Percentiles rank a stretch among this genome's conserved stretches.
Conservation (phyloP, 2,888 invertebrate genomes). For the Tromatobia lineatoria region DNA sequence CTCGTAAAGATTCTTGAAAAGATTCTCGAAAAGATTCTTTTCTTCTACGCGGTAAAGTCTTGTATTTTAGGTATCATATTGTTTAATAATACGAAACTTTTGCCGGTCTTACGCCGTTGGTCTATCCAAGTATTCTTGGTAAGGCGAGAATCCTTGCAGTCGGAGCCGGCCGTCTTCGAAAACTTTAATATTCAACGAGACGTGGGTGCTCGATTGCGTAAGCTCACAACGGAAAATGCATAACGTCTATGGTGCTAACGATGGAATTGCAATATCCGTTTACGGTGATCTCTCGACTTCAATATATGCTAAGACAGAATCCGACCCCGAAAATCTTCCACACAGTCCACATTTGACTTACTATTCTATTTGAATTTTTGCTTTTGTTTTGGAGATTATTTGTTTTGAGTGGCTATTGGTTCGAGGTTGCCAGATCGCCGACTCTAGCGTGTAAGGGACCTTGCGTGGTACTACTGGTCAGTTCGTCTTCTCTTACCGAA, state of each 20-base stretch:
- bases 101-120: constrained; percentile 48
- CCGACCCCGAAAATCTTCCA: not conserved
- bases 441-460: too few relatives aligned
- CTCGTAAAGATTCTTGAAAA: too few relatives aligned
- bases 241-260: constrained; percentile 26
- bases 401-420: too few relatives aligned
- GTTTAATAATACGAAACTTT: constrained; percentile 15
- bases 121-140: constrained; percentile 23
- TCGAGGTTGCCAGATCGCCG: too few relatives aligned
- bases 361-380: too few relatives aligned
- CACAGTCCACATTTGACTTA: not conserved
- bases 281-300: constrained; percentile 28
- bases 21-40: too few relatives aligned
- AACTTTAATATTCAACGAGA: constrained; percentile 49
- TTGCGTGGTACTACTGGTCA: too few relatives aligned
- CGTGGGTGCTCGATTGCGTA: constrained; percentile 35
- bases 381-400: too few relatives aligned
- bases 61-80: not conserved
- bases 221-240: constrained; percentile 9
- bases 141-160: constrained; percentile 52
- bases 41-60: not conserved
- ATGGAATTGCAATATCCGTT: constrained; percentile 52
- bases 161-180: constrained; percentile 62
- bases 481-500: too few relatives aligned
- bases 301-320: not conserved